Base-by-base conservation (phyloP, 2,888 invertebrate species). In the Drosophila fungiperda region DNA sequence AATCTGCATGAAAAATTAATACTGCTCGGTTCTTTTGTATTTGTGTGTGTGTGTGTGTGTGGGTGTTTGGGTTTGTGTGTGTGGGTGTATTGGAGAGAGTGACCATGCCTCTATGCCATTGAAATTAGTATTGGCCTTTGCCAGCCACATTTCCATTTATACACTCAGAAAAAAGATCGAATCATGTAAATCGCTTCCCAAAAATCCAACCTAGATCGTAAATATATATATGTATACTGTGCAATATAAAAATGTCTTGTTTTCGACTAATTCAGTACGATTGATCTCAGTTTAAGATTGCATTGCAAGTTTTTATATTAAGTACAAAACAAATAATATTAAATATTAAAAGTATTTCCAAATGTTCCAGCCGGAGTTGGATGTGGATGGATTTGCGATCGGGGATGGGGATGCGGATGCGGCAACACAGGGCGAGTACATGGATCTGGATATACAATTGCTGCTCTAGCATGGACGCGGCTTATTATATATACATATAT, bases 1-100 rank as follows among this genome's bases (percentile, higher is more conserved):
- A 84, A 87, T 89, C 84, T 84, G 84, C 84, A 87, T 84, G 89
- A 84, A 84, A 84, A 84, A 84, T 84, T 83, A 84, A 89, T 89
- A 89, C 82, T 62, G 15, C 49, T 52, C 26, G 61, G 66, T 59
- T 64, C 12, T 12, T 68, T 40, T 54, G 58, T 68, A 52, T 68
- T 53, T 54, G 68, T 53, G 50, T 53, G 49, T 53, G 50, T 52
- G 52, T 40, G 42, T 57, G 54, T 48, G 50, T n/a, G 45, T 29
- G 53, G 40, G 50, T 3, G 26, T 2, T 26, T 23, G 23, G 1
- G 23, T 23, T n/a, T 1, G 29, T 29, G 49, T 26, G 20, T 23
- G n/a, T 17, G 40, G 4, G 42, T 45, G 45, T 23, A 23, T 23
- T 45, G 12, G 17, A n/a, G 17, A 32, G 20, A 7, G 15, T 54